Evolutionary conservation across 2,797 vertebrate species (phyloP).

Genomic region (Paguma larvata): DNA sequence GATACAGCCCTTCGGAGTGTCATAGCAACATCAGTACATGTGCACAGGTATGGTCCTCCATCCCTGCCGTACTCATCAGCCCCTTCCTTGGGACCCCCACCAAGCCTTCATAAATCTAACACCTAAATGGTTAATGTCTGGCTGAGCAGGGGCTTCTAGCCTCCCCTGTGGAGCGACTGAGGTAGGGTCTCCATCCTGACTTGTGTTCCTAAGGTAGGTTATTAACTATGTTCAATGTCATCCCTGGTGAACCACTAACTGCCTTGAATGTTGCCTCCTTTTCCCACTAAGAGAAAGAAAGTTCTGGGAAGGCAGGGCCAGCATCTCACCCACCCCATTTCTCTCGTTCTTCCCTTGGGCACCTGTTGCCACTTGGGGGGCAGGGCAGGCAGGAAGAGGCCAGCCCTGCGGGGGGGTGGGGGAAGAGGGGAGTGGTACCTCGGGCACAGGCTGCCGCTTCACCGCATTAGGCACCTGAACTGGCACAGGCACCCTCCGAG

Average conservation of each 20-base stretch:
- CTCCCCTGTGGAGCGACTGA: too few species aligned
- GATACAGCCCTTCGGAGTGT: too few species aligned
- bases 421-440: too few species aligned
- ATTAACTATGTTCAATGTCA: not conserved
- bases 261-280: not conserved
- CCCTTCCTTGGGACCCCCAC: not conserved
- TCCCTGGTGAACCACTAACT: not conserved
- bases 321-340: not conserved
- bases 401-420: too few species aligned
- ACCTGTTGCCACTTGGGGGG: too few species aligned
- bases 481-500: not conserved
- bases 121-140: not conserved
- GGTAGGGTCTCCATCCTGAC: not conserved
- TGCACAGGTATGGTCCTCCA: too few species aligned
- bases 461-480: not conserved
- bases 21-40: accelerated
- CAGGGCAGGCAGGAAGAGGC: not conserved
- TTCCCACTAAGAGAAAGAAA: not conserved
- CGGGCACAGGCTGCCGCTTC: not conserved
- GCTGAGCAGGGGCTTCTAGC: not conserved
- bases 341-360: not conserved
- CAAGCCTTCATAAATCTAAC: not conserved
- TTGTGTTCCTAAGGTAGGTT: not conserved
- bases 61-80: not conserved
- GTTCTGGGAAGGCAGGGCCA: not conserved